These are phyloP conservation scores for Perca flavescens DNA, from an alignment of 2,113 vertebrate species.

Conservation along the genomic window DNA sequence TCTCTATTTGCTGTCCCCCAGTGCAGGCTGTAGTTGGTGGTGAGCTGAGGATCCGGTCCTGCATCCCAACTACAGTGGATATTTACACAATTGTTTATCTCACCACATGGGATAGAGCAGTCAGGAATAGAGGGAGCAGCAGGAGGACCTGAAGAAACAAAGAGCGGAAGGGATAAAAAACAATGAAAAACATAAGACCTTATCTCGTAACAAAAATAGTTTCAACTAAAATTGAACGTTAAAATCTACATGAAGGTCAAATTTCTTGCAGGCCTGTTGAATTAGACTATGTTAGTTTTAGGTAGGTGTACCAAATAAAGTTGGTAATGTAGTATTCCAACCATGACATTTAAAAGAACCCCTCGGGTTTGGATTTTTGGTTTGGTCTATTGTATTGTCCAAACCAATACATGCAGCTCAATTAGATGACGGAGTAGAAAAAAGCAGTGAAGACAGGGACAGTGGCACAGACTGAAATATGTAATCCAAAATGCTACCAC, in stretches of 20 bases:
- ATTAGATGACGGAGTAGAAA: not conserved
- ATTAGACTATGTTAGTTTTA: not conserved
- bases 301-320: not conserved
- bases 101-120: slow-evolving; percentile 64
- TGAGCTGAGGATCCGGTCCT: not conserved
- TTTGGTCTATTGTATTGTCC: too few species aligned
- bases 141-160: slow-evolving; percentile 52
- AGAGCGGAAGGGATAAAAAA: not conserved
- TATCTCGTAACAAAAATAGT: not conserved
- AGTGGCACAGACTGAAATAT: not conserved
- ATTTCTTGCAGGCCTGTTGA: not conserved
- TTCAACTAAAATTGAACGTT: not conserved
- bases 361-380: not conserved
- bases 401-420: not conserved
- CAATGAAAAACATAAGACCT: not conserved
- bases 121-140: slow-evolving; percentile 47
- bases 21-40: slow-evolving; percentile 70
- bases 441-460: not conserved
- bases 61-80: slow-evolving; percentile 77
- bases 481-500: not conserved
- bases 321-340: not conserved
- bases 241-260: not conserved
- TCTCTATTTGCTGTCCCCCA: slow-evolving; percentile 48
- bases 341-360: not conserved
- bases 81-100: not conserved